Conservation (phyloP, 2,113 vertebrate genomes). For the Erinaceus europaeus region DNA sequence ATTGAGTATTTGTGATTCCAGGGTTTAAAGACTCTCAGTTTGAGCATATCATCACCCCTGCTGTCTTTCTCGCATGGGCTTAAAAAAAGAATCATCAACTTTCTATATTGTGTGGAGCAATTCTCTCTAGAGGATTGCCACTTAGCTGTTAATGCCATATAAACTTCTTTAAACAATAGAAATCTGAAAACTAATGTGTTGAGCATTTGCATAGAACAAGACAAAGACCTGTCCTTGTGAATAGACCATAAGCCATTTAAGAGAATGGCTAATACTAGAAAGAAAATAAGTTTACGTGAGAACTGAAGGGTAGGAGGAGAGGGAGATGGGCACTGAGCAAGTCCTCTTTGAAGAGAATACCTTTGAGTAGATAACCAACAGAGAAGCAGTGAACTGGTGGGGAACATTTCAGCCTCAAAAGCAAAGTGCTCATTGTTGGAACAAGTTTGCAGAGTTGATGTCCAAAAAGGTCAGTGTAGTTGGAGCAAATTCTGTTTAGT, state of each 20-base stretch:
- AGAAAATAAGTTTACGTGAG: background rate
- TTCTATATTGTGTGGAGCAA: background rate
- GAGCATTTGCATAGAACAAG: background rate
- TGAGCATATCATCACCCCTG: fast-evolving
- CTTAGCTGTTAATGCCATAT: background rate
- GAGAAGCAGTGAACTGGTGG: background rate
- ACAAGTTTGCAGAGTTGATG: fast-evolving
- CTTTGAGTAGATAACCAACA: background rate
- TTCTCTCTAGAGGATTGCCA: background rate
- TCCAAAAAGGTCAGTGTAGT: background rate
- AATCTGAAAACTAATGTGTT: background rate
- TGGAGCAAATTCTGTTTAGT: background rate
- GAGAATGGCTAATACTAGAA: background rate
- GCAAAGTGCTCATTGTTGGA: background rate
- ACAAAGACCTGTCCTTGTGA: background rate
- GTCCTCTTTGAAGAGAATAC: background rate
- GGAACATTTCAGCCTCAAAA: background rate
- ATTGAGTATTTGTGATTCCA: background rate
- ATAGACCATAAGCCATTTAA: background rate
- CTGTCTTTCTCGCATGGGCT: background rate
- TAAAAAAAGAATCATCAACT: background rate
- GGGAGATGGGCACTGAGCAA: too few relatives aligned
- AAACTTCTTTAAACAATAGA: conserved; percentile 10
- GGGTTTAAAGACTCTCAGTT: background rate
- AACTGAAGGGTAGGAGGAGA: background rate